Evolutionary conservation across 2,888 invertebrate genomes (phyloP), one percentile per base, ranked within the genome.

Genomic region (Camponotus fellah): DNA sequence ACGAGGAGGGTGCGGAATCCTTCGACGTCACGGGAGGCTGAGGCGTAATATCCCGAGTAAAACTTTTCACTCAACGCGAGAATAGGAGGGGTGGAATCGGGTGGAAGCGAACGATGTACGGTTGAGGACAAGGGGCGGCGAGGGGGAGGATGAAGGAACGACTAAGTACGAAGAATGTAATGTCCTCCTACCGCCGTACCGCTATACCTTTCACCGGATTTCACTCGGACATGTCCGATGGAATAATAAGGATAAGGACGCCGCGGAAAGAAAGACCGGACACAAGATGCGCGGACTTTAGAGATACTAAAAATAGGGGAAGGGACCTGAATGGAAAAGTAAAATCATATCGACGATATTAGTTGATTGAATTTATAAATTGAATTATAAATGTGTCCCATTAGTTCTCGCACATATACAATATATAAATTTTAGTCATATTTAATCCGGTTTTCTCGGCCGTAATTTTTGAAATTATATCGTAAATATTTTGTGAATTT

Each of bases 41-140:
- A 92, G 93, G 86, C 91, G 93, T 94, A 94, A 94, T 94, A 94
- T 94, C 93, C 93, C 92, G 90, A 93, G 93, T 93, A 94, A 93
- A 94, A 94, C 94, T 94, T 94, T 94, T 94, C 94, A 94, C 94
- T 93, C 92, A 92, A 91, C 92, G 92, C 91, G 91, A 92, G 91
- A 92, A 92, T 92, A 92, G 91, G 68, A 40, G 62, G 84, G 40
- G 85, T 75, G 62, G 75, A 72, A 58, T 68, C 53, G 68, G 66
- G 58, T 56, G 87, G 49, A 71, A 85, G 86, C 69, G 87, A 76
- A 85, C 86, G 89, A 85, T 85, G 85, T 68, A 85, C 86, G 85
- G 82, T 58, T 83, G 88, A 83, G 84, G 82, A 84, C 79, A 80
- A 76, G 76, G 68, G 84, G 82, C 60, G 49, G 21, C 76, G 43